Evolutionary conservation across 2,888 invertebrate species (phyloP).

Genomic region (Kryphioiulus occultus): DNA sequence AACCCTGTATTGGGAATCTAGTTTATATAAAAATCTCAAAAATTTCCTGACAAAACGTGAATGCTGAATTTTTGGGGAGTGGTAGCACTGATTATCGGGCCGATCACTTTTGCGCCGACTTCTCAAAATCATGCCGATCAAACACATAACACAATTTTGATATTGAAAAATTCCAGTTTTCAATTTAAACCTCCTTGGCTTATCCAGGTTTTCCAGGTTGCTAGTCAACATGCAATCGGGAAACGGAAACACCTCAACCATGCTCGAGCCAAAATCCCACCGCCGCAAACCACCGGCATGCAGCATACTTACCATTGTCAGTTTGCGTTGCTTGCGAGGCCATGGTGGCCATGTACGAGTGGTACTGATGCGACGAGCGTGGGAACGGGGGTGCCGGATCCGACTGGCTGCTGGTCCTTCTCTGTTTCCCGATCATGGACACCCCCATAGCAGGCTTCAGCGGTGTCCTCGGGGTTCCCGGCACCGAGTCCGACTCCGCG

Average conservation of each 20-base stretch:
- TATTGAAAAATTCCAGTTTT: too few species aligned
- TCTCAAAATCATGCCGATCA: too few species aligned
- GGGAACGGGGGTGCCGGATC: background rate
- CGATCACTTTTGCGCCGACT: too few species aligned
- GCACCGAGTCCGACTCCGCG: slow-evolving; percentile 1
- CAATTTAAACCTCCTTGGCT: too few species aligned
- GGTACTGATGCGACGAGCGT: background rate
- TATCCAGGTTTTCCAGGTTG: too few species aligned
- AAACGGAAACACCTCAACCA: background rate
- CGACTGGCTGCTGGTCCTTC: slow-evolving; percentile 55
- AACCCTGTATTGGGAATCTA: too few species aligned
- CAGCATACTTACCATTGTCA: slow-evolving; percentile 49
- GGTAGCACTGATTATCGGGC: too few species aligned
- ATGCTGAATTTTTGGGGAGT: too few species aligned
- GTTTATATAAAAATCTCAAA: too few species aligned
- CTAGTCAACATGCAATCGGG: background rate
- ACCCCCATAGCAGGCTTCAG: slow-evolving; percentile 62
- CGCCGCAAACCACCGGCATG: background rate
- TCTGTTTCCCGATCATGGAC: slow-evolving; percentile 62
- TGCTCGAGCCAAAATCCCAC: background rate
- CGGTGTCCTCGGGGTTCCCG: slow-evolving; percentile 52
- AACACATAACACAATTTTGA: too few species aligned
- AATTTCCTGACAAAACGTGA: too few species aligned
- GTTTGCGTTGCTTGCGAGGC: slow-evolving; percentile 53
- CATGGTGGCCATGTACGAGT: slow-evolving; percentile 25